Base-by-base conservation (phyloP, 2,113 vertebrate species). In the Panthera leo region DNA sequence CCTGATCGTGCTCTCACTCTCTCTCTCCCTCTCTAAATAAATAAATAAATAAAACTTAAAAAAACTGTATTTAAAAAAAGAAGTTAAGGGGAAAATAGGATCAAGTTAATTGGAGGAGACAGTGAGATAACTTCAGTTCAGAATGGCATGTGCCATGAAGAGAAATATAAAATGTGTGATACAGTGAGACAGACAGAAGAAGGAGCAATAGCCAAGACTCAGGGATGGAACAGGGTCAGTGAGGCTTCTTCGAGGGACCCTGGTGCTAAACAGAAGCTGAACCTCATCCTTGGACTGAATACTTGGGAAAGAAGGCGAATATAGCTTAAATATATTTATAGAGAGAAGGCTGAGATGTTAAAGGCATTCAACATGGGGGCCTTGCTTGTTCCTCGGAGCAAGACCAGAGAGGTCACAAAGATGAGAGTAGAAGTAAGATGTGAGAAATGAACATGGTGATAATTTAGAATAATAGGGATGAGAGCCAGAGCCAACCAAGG, bases 31-130 rank as follows among this genome's bases (percentile, higher is more conserved):
- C 21, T 61, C 19, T 61, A 23, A 23, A 61, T 23, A 23, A 19
- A 55, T 55, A 5, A 55, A 55, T 55, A 6, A 55, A 55, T 55
- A 55, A 9, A 45, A 45, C 55, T 18, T 55, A 25, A 25, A 61
- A 61, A 61, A 51, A 61, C 23, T 61, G 21, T 61, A 61, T 61
- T 61, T 23, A 23, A 61, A 61, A 61, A 61, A 61, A 23, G 58
- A 51, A 51, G 11, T 70, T 79, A 79, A 58, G 42, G 85, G 68
- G 19, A 39, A 1, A 78, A 36, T n/a, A n/a, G 21, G 68, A 51
- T 58, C 58, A 83, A 95, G 85, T 11, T 92, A 71, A 70, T 53
- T 92, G 61, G 42, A 92, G 89, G 70, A 75, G 75, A 91, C 84
- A 82, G 53, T 27, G 53, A 70, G 18, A 42, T 88, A 68, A 67